Evolutionary conservation across 2,797 vertebrate genomes (phyloP).

Genomic region (Glossophaga mutica): DNA sequence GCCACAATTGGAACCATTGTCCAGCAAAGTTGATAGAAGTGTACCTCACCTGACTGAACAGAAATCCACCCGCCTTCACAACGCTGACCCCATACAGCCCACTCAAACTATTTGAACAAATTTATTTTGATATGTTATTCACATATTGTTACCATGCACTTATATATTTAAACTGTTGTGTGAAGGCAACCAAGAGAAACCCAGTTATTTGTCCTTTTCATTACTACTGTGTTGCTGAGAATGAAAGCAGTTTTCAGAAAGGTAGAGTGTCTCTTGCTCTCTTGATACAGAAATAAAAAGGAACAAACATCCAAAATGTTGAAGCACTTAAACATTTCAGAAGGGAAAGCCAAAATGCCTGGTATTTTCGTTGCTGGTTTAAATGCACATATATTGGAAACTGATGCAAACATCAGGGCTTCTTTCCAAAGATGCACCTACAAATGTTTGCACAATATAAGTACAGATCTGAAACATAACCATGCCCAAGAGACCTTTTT

Average conservation of each 20-base stretch:
- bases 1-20: conserved; percentile 63
- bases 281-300: conserved; percentile 21
- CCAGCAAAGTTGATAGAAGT: conserved; percentile 60
- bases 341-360: background rate
- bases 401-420: background rate
- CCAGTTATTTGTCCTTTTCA: conserved; percentile 15
- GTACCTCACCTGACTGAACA: conserved; percentile 53
- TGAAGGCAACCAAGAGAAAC: background rate
- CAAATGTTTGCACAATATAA: background rate
- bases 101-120: conserved; percentile 7
- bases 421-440: background rate
- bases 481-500: background rate
- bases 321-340: background rate
- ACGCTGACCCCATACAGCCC: conserved; percentile 21
- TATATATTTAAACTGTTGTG: conserved; percentile 39
- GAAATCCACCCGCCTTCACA: conserved; percentile 61
- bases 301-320: background rate
- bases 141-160: conserved; percentile 42
- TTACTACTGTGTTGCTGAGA: background rate
- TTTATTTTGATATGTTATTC: conserved; percentile 55
- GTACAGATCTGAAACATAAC: background rate
- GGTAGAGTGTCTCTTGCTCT: background rate
- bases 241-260: conserved; percentile 22
- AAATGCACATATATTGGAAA: background rate
- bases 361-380: background rate